Evolutionary conservation across 2,113 vertebrate species (phyloP).

Genomic region (Apaloderma vittatum): DNA sequence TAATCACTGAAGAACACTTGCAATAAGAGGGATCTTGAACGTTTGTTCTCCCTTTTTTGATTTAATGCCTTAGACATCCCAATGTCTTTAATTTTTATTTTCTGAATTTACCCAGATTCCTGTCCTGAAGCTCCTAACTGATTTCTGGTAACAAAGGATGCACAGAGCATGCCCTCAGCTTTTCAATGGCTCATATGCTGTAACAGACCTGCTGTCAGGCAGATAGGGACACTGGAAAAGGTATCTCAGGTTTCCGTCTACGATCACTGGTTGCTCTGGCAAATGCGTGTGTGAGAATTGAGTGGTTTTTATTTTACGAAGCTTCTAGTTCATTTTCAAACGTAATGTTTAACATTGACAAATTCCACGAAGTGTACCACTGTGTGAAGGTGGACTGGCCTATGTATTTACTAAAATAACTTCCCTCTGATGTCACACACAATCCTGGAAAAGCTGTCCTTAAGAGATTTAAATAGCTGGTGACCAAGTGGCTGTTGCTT

Average conservation of each 20-base stretch:
- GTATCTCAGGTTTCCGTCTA: not conserved
- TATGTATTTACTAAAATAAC: not conserved
- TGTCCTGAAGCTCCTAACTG: not conserved
- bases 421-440: not conserved
- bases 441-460: not conserved
- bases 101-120: not conserved
- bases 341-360: not conserved
- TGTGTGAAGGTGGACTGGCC: not conserved
- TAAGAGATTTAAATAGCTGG: not conserved
- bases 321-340: not conserved
- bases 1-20: not conserved
- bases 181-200: not conserved
- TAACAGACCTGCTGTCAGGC: not conserved
- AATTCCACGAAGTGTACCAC: fast-evolving
- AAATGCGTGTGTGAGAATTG: not conserved
- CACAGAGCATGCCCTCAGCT: not conserved
- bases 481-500: not conserved
- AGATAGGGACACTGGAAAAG: not conserved
- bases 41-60: not conserved
- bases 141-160: not conserved
- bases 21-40: not conserved
- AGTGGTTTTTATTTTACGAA: not conserved
- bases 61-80: not conserved
- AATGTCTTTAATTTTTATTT: not conserved
- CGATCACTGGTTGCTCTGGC: not conserved